Conservation (phyloP, 2,888 invertebrate genomes). For the Mythimna vitellina region DNA sequence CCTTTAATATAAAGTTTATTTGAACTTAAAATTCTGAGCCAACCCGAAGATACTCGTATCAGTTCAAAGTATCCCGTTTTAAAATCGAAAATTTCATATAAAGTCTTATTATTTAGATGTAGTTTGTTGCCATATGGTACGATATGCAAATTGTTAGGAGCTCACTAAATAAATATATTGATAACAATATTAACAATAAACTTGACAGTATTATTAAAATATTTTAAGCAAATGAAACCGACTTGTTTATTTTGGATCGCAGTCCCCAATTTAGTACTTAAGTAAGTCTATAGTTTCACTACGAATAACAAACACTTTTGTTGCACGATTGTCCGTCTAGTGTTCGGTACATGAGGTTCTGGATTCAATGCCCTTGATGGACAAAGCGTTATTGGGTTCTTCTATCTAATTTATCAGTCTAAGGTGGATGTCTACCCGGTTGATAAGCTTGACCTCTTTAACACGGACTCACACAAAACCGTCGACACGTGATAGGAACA, state of each 20-base stretch:
- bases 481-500: background rate
- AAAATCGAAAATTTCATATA: too few species aligned
- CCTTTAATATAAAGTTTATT: too few species aligned
- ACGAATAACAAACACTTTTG: too few species aligned
- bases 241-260: background rate
- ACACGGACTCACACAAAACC: background rate
- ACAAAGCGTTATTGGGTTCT: background rate
- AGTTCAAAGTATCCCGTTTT: too few species aligned
- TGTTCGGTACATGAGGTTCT: background rate
- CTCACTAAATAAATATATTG: background rate
- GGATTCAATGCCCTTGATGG: background rate
- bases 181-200: constrained; percentile 9
- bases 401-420: background rate
- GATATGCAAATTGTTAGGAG: background rate
- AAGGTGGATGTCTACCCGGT: background rate
- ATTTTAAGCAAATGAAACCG: background rate
- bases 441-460: background rate
- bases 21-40: too few species aligned
- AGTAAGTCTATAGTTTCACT: background rate
- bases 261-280: background rate
- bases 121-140: background rate
- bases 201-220: constrained; percentile 30
- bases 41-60: too few species aligned
- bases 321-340: background rate
- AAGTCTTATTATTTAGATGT: background rate